Percentiles rank a stretch among this genome's conserved stretches.
Evolutionary conservation across 2,888 invertebrate genomes (phyloP).

Genomic region (Norana najaformis): DNA sequence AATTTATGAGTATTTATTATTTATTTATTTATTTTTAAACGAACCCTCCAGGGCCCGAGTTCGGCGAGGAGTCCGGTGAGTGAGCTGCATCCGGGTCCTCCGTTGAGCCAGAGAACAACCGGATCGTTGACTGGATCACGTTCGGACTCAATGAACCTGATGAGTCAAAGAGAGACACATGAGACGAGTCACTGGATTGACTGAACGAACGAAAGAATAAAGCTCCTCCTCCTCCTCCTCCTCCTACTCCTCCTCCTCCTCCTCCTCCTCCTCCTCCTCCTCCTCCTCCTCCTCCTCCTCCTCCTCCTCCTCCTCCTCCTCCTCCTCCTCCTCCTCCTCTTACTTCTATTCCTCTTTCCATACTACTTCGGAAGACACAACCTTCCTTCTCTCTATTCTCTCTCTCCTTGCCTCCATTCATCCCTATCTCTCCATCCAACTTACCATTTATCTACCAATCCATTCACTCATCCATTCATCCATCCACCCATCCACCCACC

Average conservation of each 20-base stretch:
- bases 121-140: slow-evolving; percentile 40
- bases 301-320: too few species aligned
- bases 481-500: too few species aligned
- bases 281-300: too few species aligned
- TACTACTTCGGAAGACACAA: too few species aligned
- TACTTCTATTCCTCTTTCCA: neutral
- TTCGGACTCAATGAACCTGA: slow-evolving; percentile 44
- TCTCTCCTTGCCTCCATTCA: neutral
- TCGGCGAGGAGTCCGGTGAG: slow-evolving; percentile 40
- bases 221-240: too few species aligned
- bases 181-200: neutral
- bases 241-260: too few species aligned
- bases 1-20: slow-evolving; percentile 18
- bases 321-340: neutral
- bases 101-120: slow-evolving; percentile 44
- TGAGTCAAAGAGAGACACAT: neutral
- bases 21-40: neutral
- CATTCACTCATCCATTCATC: too few species aligned
- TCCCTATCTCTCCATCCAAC: neutral
- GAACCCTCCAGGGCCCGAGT: slow-evolving; percentile 42
- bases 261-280: too few species aligned
- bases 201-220: too few species aligned
- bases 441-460: too few species aligned
- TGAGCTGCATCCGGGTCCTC: slow-evolving; percentile 44
- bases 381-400: neutral